phyloP scores from a whole-genome alignment of 92 coral and sea anemone species.

The Zoanthus gigantus region DNA sequence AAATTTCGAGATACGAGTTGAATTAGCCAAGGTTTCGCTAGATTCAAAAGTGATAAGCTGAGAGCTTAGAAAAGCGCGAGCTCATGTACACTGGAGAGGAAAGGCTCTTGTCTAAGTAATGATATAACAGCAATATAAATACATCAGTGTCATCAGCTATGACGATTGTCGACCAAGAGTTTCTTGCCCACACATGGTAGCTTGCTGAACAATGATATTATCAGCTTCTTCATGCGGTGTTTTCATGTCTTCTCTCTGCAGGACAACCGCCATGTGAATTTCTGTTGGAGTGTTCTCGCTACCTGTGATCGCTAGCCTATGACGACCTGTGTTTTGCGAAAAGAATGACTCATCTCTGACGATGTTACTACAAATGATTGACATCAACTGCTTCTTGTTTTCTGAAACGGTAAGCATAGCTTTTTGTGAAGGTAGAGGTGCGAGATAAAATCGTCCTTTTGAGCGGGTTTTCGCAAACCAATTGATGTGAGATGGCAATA shows the following conservation, averaged over 20 bases:
- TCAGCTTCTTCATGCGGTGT: conserved; percentile 77
- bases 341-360: conserved; percentile 49
- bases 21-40: no score
- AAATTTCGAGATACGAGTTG: no score
- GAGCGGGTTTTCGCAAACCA: no score
- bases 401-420: conserved; percentile 61
- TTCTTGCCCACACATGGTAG: conserved; percentile 67
- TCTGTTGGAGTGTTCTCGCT: conserved; percentile 58
- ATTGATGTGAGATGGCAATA: no score
- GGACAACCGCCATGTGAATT: conserved; percentile 66
- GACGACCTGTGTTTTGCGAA: neutral
- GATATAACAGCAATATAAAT: conserved; percentile 66
- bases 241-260: conserved; percentile 63
- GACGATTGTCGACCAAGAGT: conserved; percentile 53
- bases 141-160: conserved; percentile 81
- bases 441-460: no score
- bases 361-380: conserved; percentile 58
- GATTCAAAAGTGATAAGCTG: no score
- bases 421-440: conserved; percentile 71
- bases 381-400: conserved; percentile 69
- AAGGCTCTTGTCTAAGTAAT: conserved; percentile 64
- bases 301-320: conserved; percentile 56
- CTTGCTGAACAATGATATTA: conserved; percentile 72
- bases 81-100: conserved; percentile 62
- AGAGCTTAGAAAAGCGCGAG: neutral